These are phyloP conservation scores for Mythimna vitellina DNA, from an alignment of 2,888 invertebrate species.

Conservation along the genomic window DNA sequence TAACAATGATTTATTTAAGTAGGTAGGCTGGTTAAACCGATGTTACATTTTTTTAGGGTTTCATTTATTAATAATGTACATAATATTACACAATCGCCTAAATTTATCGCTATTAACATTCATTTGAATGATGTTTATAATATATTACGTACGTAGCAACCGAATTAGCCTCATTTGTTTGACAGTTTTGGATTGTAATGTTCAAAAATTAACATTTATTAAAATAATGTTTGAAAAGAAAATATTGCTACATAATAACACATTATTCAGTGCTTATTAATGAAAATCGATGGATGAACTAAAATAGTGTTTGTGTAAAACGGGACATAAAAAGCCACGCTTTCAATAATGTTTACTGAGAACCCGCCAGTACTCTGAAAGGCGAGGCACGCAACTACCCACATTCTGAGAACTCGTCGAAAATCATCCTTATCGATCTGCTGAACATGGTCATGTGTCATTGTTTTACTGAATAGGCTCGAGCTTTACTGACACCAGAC, in stretches of 20 bases:
- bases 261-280: too few species aligned
- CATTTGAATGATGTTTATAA: background rate
- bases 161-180: background rate
- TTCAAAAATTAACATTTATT: background rate
- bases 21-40: background rate
- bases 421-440: slow-evolving; percentile 25
- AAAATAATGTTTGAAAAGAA: background rate
- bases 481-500: background rate
- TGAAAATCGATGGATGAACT: background rate
- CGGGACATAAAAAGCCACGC: background rate
- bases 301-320: background rate
- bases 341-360: background rate
- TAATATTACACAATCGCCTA: background rate
- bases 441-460: slow-evolving; percentile 15
- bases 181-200: background rate
- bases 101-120: background rate
- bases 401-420: slow-evolving; percentile 15
- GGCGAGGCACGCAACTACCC: slow-evolving; percentile 7
- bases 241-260: background rate
- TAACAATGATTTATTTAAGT: background rate
- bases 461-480: slow-evolving; percentile 1
- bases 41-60: background rate
- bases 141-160: background rate
- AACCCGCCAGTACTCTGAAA: background rate
- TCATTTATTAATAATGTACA: too few species aligned